A percentile compares a stretch with the other conserved stretches of the same genome.
Evolutionary conservation across 2,888 invertebrate genomes (phyloP).

Genomic region (Papilio elwesi): DNA sequence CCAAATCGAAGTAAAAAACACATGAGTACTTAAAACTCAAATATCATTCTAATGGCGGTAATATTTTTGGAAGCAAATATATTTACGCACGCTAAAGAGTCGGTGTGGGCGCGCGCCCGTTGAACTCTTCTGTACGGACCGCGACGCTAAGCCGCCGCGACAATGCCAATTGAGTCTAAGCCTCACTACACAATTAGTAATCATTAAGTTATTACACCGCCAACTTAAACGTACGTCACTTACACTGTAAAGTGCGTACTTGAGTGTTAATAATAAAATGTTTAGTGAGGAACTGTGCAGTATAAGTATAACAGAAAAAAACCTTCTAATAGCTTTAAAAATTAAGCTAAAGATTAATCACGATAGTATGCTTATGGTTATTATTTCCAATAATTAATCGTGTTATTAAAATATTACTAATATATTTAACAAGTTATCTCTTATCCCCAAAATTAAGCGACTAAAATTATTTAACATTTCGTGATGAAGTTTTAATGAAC

Average conservation of each 20-base stretch:
- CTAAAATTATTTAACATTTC: no score
- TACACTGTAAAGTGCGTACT: neutral
- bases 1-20: no score
- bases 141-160: conserved; percentile 14
- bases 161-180: neutral
- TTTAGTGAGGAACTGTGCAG: neutral
- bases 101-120: conserved; percentile 57
- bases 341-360: no score
- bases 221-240: neutral
- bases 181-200: conserved; percentile 11
- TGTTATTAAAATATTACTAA: no score
- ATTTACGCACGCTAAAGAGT: conserved; percentile 12
- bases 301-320: no score
- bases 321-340: no score
- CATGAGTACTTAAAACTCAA: neutral
- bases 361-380: no score
- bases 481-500: no score
- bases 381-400: no score
- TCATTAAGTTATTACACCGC: conserved; percentile 20
- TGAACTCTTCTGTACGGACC: conserved; percentile 60
- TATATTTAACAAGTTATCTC: no score
- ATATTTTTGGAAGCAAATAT: conserved; percentile 17
- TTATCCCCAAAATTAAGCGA: no score
- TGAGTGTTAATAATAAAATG: neutral
- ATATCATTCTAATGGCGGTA: neutral